Evolutionary conservation across 2,113 vertebrate species (phyloP), one percentile per base, ranked within the genome.

Genomic region (Hippolais icterina): DNA sequence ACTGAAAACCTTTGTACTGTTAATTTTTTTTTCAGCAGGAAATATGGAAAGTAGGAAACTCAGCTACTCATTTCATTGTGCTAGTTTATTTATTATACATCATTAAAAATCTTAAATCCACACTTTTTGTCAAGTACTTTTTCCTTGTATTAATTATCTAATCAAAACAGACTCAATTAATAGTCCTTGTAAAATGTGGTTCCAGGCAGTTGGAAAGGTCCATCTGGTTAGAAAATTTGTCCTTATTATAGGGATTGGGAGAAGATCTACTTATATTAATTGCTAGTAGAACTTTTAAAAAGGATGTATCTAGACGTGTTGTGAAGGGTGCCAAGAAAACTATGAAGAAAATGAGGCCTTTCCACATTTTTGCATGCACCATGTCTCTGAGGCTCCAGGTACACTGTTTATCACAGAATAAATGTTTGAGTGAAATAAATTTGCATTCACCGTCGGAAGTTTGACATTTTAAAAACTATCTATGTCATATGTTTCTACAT

Each of bases 131-230:
- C 78, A 96, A 96, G 52, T 91, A 90, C 66, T 87, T 95, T 96
- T 96, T 96, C 60, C 61, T 95, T 94, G 66, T 96, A 95, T 97
- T 97, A 98, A 97, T 98, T 96, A 96, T 95, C 90, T 91, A 93
- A 96, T 95, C 86, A 96, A 77, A 97, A 84, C 83, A 96, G 78
- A 92, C 83, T 96, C 60, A 79, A 77, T 96, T 94, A 97, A 96
- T 96, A 93, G 83, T 66, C 56, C 70, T 87, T 89, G 76, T 93
- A 96, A 90, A 85, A 84, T 42, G 54, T 90, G 46, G 56, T 97
- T 96, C 68, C 39, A 96, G 81, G 42, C 57, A 27, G 83, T 89
- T 94, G 78, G 86, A 95, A 97, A 95, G 47, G 61, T 88, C 87
- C 79, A 66, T 89, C 31, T 92, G 85, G 70, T 79, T 89, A 77